phyloP scores from a whole-genome alignment of 2,797 vertebrate species.

The Ceryle rudis region DNA sequence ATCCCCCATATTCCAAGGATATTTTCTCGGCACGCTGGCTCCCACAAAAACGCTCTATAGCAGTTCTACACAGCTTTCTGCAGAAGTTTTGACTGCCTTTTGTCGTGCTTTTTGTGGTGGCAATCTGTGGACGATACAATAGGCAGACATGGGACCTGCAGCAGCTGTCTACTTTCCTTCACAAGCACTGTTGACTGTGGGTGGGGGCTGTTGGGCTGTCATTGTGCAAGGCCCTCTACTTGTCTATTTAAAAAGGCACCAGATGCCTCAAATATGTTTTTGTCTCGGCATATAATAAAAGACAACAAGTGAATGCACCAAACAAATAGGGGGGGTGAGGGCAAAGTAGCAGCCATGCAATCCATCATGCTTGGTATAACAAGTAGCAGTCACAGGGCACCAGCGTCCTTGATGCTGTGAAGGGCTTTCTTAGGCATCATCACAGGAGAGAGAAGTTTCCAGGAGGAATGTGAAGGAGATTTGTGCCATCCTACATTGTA shows the following conservation, averaged over 20 bases:
- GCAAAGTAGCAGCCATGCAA: background rate
- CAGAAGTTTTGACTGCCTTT: background rate
- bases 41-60: accelerated
- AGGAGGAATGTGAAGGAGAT: background rate
- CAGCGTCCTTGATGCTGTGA: background rate
- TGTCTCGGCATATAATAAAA: accelerated
- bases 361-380: accelerated
- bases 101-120: background rate
- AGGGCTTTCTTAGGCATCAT: background rate
- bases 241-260: background rate
- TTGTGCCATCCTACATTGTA: background rate
- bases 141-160: background rate
- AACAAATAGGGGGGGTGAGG: background rate
- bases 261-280: background rate
- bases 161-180: background rate
- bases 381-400: background rate
- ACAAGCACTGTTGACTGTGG: background rate
- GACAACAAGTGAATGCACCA: background rate
- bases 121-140: accelerated
- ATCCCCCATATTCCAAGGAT: accelerated
- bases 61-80: background rate
- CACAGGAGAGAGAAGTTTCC: background rate
- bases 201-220: background rate
- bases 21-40: no score
- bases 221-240: background rate